Evolutionary conservation across 2,113 vertebrate genomes (phyloP), one percentile per base, ranked within the genome.

Genomic region (Orientallactaga bullata): DNA sequence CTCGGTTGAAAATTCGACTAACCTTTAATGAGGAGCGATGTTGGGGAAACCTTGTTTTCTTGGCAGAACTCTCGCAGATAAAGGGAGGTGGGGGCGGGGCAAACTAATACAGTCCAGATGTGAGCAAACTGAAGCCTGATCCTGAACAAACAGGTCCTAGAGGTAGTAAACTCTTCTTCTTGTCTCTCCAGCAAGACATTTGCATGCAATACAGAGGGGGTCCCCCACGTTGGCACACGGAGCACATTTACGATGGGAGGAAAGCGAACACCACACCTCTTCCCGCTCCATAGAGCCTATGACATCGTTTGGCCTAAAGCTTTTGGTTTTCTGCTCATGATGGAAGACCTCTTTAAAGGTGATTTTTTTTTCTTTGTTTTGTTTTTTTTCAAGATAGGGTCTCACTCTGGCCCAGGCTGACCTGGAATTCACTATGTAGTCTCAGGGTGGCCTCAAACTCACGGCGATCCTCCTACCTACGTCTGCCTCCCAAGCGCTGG

Each of bases 61-160:
- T 98, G 97, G 98, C 97, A 97, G 88, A 37, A 77, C 83, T 51
- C 63, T 94, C 86, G 85, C 93, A 97, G 97, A 97, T 98, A 97
- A 96, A 98, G 97, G 82, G 91, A 88, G 95, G 95, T 0, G 20
- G 95, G 89, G n/a, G 24, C 72, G 95, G 95, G 26, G 37, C 93
- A 96, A 94, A 92, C 80, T 98, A 98, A 98, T 96, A 96, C 95
- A 97, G 97, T 95, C 94, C 98, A 98, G 98, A 98, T 98, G 98
- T 98, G 96, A 97, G 94, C 7, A 2, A 95, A 91, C 96, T 93
- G 78, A 94, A 97, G 96, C 76, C 71, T 93, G 97, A 97, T 88
- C 96, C 90, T 97, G 94, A 88, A 96, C 89, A 97, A 97, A 96
- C 94, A 97, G 95, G 30, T 88, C 93, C 86, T 93, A 81, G 94